These are phyloP conservation scores for Coelinius sp. DNA, from an alignment of 2,888 invertebrate genomes.

Conservation along the genomic window DNA sequence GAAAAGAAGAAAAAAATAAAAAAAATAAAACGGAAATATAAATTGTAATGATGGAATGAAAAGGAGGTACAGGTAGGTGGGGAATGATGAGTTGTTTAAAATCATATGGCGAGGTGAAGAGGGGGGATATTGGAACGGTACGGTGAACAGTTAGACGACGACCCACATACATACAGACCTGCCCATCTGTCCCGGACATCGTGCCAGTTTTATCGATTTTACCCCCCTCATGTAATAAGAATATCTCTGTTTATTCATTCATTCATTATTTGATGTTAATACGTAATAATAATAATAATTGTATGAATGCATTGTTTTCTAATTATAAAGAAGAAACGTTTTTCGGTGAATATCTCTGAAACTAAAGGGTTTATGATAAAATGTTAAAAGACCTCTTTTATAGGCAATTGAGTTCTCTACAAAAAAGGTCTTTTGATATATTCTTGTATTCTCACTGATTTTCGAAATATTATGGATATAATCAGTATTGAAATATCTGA, in stretches of 20 bases:
- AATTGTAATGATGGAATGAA: slow-evolving; percentile 4
- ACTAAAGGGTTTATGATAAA: too few relatives aligned
- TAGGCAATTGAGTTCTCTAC: background rate
- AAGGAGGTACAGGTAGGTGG: background rate
- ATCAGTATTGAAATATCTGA: too few relatives aligned
- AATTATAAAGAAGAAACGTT: too few relatives aligned
- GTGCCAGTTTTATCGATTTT: slow-evolving; percentile 64
- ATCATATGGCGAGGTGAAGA: slow-evolving; percentile 45
- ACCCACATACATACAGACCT: slow-evolving; percentile 65
- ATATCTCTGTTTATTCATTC: background rate
- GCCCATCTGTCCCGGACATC: slow-evolving; percentile 61
- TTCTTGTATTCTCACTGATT: too few relatives aligned
- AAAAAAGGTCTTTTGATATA: background rate
- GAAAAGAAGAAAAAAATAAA: slow-evolving; percentile 1
- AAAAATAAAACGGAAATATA: slow-evolving; percentile 1
- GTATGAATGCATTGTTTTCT: too few relatives aligned
- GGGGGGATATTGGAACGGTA: slow-evolving; percentile 64
- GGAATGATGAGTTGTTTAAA: background rate
- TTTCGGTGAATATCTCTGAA: too few relatives aligned
- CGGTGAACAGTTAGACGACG: slow-evolving; percentile 70
- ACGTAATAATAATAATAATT: too few relatives aligned
- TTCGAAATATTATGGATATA: too few relatives aligned
- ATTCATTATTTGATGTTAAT: background rate
- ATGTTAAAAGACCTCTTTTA: too few relatives aligned
- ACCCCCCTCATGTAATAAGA: slow-evolving; percentile 30